These are phyloP conservation scores for Heliconius himera DNA, from an alignment of 1,140 invertebrate species.

Conservation along the genomic window DNA sequence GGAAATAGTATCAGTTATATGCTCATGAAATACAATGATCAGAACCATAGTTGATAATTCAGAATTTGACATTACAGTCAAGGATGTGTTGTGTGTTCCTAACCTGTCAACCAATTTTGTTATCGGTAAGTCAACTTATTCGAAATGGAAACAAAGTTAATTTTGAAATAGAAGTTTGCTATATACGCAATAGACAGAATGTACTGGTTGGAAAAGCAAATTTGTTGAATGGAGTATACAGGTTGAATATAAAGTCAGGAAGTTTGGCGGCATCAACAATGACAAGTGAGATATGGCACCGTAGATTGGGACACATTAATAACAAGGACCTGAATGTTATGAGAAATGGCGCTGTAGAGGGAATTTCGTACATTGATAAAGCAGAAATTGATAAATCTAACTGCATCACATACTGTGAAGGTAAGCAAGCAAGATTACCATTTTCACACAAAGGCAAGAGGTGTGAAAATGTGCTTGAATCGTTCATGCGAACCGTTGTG, in stretches of 20 bases:
- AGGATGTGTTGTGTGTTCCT: conserved; percentile 33
- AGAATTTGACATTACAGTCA: conserved; percentile 40
- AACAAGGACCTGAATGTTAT: conserved; percentile 37
- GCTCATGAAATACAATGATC: conserved; percentile 48
- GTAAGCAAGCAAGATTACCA: conserved; percentile 44
- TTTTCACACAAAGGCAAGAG: conserved; percentile 39
- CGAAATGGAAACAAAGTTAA: conserved; percentile 38
- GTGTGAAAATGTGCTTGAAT: no score
- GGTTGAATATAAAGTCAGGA: conserved; percentile 3
- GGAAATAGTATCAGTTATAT: conserved; percentile 42
- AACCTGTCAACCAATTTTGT: conserved; percentile 40
- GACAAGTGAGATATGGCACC: conserved; percentile 18
- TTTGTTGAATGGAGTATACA: conserved; percentile 30
- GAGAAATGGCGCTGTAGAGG: conserved; percentile 42
- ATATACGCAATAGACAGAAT: conserved; percentile 29
- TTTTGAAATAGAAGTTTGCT: conserved; percentile 26
- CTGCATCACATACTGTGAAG: no score
- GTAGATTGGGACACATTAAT: conserved; percentile 49
- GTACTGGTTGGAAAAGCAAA: neutral
- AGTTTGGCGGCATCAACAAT: no score
- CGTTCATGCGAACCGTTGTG: no score
- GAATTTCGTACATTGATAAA: conserved; percentile 41
- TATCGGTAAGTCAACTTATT: conserved; percentile 49
- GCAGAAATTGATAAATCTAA: conserved; percentile 32
- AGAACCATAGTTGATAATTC: conserved; percentile 32